A percentile compares a stretch with the other conserved stretches of the same genome.
These are phyloP conservation scores for Ectropis crepuscularia DNA, from an alignment of 2,888 invertebrate genomes.

Conservation along the genomic window DNA sequence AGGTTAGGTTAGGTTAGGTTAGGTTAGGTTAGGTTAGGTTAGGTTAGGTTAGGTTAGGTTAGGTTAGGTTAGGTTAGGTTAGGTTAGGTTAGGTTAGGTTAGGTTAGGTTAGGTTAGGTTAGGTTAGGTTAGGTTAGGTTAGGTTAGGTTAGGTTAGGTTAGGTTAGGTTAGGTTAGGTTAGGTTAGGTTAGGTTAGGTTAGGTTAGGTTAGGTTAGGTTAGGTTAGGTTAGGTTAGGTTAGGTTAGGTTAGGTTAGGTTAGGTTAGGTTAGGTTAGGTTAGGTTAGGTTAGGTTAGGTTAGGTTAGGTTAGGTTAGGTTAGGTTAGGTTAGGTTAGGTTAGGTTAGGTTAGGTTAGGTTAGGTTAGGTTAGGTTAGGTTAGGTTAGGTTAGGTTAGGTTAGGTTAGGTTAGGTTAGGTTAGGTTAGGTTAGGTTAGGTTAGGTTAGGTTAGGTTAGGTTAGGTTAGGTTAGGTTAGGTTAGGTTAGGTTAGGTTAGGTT, in stretches of 20 bases:
- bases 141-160: slow-evolving; percentile 34
- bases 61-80: slow-evolving; percentile 34
- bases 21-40: slow-evolving; percentile 37
- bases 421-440: slow-evolving; percentile 24
- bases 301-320: slow-evolving; percentile 32
- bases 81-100: slow-evolving; percentile 32
- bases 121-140: slow-evolving; percentile 11
- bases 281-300: slow-evolving; percentile 35
- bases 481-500: slow-evolving; percentile 37
- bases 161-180: slow-evolving; percentile 33
- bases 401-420: slow-evolving; percentile 26
- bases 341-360: slow-evolving; percentile 13
- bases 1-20: slow-evolving; percentile 19
- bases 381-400: slow-evolving; percentile 36
- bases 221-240: slow-evolving; percentile 21
- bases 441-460: slow-evolving; percentile 23
- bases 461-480: slow-evolving; percentile 18
- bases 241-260: slow-evolving; percentile 28
- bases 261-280: slow-evolving; percentile 37
- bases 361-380: slow-evolving; percentile 21
- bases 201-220: slow-evolving; percentile 26
- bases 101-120: slow-evolving; percentile 30
- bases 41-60: slow-evolving; percentile 35
- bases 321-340: slow-evolving; percentile 35
- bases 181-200: slow-evolving; percentile 23